These are phyloP conservation scores for Odontamblyopus rebecca DNA, from an alignment of 2,797 vertebrate species.

Conservation along the genomic window DNA sequence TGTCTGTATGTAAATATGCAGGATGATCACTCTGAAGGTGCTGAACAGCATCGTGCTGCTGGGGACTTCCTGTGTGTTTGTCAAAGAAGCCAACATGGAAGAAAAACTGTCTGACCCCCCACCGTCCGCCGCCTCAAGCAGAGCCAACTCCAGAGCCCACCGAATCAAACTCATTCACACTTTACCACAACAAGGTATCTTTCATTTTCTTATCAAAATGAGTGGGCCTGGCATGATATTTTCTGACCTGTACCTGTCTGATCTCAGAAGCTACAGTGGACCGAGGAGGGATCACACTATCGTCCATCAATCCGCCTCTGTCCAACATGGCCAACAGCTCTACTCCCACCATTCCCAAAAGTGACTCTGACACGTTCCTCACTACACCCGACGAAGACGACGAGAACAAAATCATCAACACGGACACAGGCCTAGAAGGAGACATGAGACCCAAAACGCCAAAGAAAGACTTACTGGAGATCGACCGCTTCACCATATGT, in stretches of 20 bases:
- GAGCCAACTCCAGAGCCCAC: slow-evolving; percentile 77
- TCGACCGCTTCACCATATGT: slow-evolving; percentile 99
- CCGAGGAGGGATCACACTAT: slow-evolving; percentile 74
- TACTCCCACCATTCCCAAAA: slow-evolving; percentile 82
- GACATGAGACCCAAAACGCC: slow-evolving; percentile 84
- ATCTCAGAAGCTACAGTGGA: slow-evolving; percentile 57
- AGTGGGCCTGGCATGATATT: background rate
- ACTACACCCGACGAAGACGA: slow-evolving; percentile 96
- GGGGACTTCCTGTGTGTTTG: slow-evolving; percentile 93
- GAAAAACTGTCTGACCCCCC: slow-evolving; percentile 90
- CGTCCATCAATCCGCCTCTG: slow-evolving; percentile 81
- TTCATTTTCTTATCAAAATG: background rate
- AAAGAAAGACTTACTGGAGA: slow-evolving; percentile 96
- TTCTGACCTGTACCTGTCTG: background rate
- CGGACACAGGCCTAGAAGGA: slow-evolving; percentile 80
- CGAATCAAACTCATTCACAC: slow-evolving; percentile 59
- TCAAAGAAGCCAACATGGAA: slow-evolving; percentile 97
- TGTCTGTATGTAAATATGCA: slow-evolving; percentile 43
- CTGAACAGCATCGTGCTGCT: slow-evolving; percentile 95
- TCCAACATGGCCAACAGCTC: slow-evolving; percentile 73
- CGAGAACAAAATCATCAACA: slow-evolving; percentile 71
- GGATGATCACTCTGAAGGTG: slow-evolving; percentile 94
- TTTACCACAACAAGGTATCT: slow-evolving; percentile 58
- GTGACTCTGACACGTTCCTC: slow-evolving; percentile 90
- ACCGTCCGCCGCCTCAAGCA: slow-evolving; percentile 80